These are phyloP conservation scores for Sinopyrophorus schimmeli DNA, from an alignment of 2,888 invertebrate species.

Conservation along the genomic window DNA sequence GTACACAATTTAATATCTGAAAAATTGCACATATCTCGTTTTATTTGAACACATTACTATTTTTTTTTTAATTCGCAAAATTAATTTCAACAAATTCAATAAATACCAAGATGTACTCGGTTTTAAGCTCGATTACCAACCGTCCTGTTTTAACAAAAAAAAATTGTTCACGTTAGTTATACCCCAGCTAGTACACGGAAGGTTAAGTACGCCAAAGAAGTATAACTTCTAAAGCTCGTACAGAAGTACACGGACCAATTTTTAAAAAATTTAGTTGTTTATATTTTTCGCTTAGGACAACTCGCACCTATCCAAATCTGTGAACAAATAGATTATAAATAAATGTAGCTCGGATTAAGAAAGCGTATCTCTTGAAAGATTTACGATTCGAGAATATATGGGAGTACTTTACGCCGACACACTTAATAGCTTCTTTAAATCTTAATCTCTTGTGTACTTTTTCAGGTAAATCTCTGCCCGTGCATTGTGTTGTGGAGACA, in stretches of 20 bases:
- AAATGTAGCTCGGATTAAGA: slow-evolving; percentile 25
- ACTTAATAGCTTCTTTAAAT: slow-evolving; percentile 36
- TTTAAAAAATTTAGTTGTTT: slow-evolving; percentile 2
- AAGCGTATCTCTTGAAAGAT: slow-evolving; percentile 31
- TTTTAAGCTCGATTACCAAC: too few relatives aligned
- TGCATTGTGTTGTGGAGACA: slow-evolving; percentile 94
- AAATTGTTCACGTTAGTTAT: too few relatives aligned
- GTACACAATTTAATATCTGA: too few relatives aligned
- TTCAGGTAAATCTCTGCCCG: slow-evolving; percentile 87
- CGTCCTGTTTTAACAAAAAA: too few relatives aligned
- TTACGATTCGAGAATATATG: slow-evolving; percentile 21
- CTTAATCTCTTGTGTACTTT: slow-evolving; percentile 16
- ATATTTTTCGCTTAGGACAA: slow-evolving; percentile 12
- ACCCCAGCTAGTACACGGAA: too few relatives aligned
- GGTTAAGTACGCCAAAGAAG: too few relatives aligned
- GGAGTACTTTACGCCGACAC: slow-evolving; percentile 9
- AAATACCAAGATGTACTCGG: too few relatives aligned
- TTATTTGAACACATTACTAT: too few relatives aligned
- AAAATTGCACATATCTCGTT: too few relatives aligned
- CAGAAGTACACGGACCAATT: background rate
- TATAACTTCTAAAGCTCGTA: too few relatives aligned
- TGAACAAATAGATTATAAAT: slow-evolving; percentile 33
- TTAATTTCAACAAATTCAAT: too few relatives aligned
- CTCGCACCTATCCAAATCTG: slow-evolving; percentile 24
- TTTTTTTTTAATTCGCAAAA: too few relatives aligned